Base-by-base conservation (phyloP, 2,888 invertebrate species). In the Mycalesis mineus region DNA sequence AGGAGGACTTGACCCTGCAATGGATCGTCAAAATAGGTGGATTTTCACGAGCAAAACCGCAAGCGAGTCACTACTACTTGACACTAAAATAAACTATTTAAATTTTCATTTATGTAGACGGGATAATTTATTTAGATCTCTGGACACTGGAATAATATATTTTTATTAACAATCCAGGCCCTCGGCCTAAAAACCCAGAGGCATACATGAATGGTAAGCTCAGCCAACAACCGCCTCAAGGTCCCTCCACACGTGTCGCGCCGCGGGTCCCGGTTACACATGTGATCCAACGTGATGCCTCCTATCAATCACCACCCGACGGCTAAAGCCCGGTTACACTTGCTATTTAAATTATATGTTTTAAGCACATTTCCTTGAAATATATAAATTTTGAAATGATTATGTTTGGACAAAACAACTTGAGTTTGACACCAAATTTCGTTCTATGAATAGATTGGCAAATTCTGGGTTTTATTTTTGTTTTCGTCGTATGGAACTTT, bases 201-300 rank as follows among this genome's bases (percentile, higher is more conserved):
- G 73, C 75, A 82, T 81, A 76, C 22, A 85, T 84, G 72, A 80
- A 81, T 80, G 54, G 60, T 52, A 63, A 72, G 69, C 68, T 57
- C 62, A 66, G 66, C 52, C 60, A 69, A 57, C 63, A 67, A 56
- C 55, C 63, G 57, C 55, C 63, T 62, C 76, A 77, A 79, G 83
- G 80, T 72, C 71, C 56, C 40, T 28, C 7, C 42, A 68, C 82
- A 80, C 82, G 78, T 78, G 80, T 50, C 55, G 8, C 2, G 55
- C 41, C 72, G 73, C 73, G 71, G 65, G 65, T 47, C 13, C 44
- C 62, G 57, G 31, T 48, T 50, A 49, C 62, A 59, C 67, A 66
- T 72, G 70, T 59, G 49, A 17, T 17, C n/a, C 71, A 78, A 81
- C 79, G 79, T 81, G 79, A 47, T 11, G 15, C 47, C 5, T 14